A percentile compares a stretch with the other conserved stretches of the same genome.
These are phyloP conservation scores for Labroides dimidiatus DNA, from an alignment of 2,797 vertebrate species.

Conservation along the genomic window DNA sequence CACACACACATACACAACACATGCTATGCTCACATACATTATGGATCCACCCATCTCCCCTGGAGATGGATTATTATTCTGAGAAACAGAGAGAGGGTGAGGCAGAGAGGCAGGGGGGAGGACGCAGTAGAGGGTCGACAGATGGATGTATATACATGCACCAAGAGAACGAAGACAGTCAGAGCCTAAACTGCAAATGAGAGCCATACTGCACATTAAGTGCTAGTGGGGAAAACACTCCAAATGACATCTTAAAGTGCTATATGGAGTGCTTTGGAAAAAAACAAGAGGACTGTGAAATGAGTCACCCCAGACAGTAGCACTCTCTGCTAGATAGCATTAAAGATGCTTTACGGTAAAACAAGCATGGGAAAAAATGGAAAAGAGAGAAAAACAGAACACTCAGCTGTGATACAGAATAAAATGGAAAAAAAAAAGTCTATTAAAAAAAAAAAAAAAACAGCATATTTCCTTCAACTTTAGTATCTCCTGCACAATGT, in stretches of 20 bases:
- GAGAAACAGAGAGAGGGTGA: conserved; percentile 29
- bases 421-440: too few relatives aligned
- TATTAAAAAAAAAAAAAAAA: too few relatives aligned
- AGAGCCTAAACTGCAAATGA: conserved; percentile 59
- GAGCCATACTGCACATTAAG: conserved; percentile 54
- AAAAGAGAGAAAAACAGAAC: conserved; percentile 5
- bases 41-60: conserved; percentile 55
- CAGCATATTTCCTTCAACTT: not conserved
- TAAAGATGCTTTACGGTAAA: conserved; percentile 43
- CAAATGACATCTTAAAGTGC: conserved; percentile 69
- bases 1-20: conserved; percentile 10
- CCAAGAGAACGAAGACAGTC: conserved; percentile 23
- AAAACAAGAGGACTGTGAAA: conserved; percentile 61
- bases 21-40: conserved; percentile 48
- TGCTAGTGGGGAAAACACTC: conserved; percentile 32
- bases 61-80: conserved; percentile 62
- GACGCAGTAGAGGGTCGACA: conserved; percentile 29
- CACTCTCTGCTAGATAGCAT: conserved; percentile 18
- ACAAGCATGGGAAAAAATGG: conserved; percentile 4
- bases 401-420: conserved; percentile 5
- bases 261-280: conserved; percentile 41
- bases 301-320: conserved; percentile 49
- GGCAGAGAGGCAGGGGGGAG: conserved; percentile 22
- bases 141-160: conserved; percentile 40
- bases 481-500: not conserved